Evolutionary conservation across 2,113 vertebrate species (phyloP).

Genomic region (Hemiprocne comata): DNA sequence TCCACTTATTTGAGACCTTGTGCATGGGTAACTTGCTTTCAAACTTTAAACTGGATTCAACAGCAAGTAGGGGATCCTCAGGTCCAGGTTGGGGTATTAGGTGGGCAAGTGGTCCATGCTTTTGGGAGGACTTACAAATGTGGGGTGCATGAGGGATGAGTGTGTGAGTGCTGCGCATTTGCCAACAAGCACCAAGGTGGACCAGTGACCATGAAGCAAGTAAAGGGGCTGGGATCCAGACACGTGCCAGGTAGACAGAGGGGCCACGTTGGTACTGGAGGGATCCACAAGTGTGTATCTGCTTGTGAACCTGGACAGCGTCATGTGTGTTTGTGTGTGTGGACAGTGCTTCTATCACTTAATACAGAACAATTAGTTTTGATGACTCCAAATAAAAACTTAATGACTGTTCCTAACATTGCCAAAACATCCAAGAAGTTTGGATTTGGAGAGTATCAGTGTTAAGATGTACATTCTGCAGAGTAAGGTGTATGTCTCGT

Average conservation of each 20-base stretch:
- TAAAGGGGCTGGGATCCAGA: rapidly evolving
- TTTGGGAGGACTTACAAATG: neutral
- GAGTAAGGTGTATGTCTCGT: neutral
- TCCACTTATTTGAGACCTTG: rapidly evolving
- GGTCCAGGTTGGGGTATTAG: neutral
- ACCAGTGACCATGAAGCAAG: neutral
- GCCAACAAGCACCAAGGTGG: rapidly evolving
- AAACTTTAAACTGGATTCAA: neutral
- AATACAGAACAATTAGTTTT: neutral
- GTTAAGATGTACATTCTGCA: neutral
- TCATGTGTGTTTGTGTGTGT: neutral
- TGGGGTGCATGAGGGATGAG: rapidly evolving
- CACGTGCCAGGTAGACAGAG: neutral
- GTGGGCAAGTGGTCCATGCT: rapidly evolving
- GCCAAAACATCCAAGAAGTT: neutral
- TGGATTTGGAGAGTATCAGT: neutral
- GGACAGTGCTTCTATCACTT: neutral
- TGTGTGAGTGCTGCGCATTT: neutral
- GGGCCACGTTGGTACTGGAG: rapidly evolving
- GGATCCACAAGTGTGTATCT: rapidly evolving
- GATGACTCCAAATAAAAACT: neutral
- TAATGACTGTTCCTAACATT: neutral
- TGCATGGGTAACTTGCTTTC: neutral
- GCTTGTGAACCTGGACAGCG: neutral
- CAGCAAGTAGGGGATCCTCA: rapidly evolving